A percentile compares a stretch with the other conserved stretches of the same genome.
phyloP scores from a whole-genome alignment of 2,113 vertebrate species.

The Syrrhaptes paradoxus region DNA sequence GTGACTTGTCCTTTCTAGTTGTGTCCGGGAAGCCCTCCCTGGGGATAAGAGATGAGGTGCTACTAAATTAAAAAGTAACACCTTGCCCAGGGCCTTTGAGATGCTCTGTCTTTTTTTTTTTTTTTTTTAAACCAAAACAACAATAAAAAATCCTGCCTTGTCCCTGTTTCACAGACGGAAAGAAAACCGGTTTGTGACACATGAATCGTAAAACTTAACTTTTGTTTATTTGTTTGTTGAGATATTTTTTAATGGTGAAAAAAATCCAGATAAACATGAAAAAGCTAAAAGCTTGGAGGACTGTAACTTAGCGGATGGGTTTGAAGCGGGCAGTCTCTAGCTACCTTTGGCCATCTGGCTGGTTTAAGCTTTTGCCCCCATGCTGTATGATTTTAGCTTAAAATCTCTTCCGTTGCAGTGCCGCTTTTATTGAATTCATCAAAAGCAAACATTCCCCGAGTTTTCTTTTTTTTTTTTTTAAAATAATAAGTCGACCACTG shows the following conservation, averaged over 20 bases:
- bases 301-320: constrained; percentile 59
- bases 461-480: constrained; percentile 79
- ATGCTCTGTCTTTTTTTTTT: background rate
- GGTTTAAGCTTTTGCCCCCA: constrained; percentile 81
- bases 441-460: constrained; percentile 91
- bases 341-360: constrained; percentile 84
- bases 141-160: background rate
- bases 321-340: constrained; percentile 56
- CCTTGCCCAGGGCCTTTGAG: background rate
- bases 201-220: background rate
- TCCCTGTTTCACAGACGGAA: background rate
- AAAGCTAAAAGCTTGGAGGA: constrained; percentile 35
- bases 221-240: constrained; percentile 5
- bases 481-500: constrained; percentile 97
- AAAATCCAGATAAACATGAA: too few species aligned
- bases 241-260: background rate
- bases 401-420: constrained; percentile 85
- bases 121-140: background rate
- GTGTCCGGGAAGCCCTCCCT: background rate
- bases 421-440: constrained; percentile 90
- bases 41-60: background rate
- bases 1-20: background rate
- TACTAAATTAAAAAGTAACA: constrained; percentile 25
- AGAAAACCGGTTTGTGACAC: background rate
- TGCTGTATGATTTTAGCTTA: constrained; percentile 83